Conservation (phyloP, 1,140 invertebrate species). For the Megalonaias nervosa region DNA sequence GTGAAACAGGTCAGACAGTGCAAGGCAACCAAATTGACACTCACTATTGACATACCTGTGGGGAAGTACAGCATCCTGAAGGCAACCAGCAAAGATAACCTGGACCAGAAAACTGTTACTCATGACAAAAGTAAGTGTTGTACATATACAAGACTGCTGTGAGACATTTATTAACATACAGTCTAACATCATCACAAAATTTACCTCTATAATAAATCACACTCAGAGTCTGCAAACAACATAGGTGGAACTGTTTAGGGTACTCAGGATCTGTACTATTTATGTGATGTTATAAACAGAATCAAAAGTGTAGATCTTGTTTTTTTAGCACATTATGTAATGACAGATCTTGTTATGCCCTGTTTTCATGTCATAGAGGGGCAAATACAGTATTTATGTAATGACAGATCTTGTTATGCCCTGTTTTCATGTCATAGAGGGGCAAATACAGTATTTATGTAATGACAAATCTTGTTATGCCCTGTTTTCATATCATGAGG, state of each 20-base stretch:
- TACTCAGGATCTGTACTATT: not conserved
- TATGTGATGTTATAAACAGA: not conserved
- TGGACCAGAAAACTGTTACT: constrained; percentile 62
- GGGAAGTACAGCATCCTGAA: constrained; percentile 65
- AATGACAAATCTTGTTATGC: not conserved
- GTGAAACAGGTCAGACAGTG: constrained; percentile 57
- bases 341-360: not conserved
- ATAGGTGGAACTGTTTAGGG: not conserved
- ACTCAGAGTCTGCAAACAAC: not conserved
- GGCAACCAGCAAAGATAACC: constrained; percentile 58
- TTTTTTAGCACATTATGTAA: not conserved
- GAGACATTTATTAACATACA: too few species aligned
- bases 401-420: not conserved
- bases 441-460: not conserved
- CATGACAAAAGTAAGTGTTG: constrained; percentile 66
- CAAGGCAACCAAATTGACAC: constrained; percentile 48
- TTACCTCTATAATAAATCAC: not conserved
- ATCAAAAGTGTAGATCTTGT: not conserved
- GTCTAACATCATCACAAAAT: not conserved
- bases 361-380: not conserved
- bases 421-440: not conserved
- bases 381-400: not conserved
- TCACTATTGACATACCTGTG: constrained; percentile 66
- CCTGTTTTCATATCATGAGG: not conserved
- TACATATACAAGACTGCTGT: too few species aligned